These are phyloP conservation scores for Morpho achilles DNA, from an alignment of 2,888 invertebrate species.

Conservation along the genomic window DNA sequence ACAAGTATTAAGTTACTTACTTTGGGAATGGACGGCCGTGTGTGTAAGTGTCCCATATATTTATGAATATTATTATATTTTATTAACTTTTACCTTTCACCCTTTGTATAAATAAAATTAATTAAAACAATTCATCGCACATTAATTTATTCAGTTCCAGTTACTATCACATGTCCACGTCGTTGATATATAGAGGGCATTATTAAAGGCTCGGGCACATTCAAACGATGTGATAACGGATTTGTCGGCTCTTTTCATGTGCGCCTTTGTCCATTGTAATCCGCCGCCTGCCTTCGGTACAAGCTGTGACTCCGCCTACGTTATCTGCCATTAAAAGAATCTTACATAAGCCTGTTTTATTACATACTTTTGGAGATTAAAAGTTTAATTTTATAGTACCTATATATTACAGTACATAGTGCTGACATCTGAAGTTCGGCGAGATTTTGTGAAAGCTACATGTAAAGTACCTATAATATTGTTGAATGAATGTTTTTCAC, in stretches of 20 bases:
- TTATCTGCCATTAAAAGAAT: constrained; percentile 22
- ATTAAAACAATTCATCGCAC: constrained; percentile 13
- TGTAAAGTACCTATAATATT: too few species aligned
- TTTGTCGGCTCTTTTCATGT: constrained; percentile 73
- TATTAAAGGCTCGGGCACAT: constrained; percentile 61
- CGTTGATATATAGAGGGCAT: constrained; percentile 66
- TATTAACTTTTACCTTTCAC: neutral
- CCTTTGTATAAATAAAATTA: constrained; percentile 2
- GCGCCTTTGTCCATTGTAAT: constrained; percentile 68
- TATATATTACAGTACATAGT: neutral
- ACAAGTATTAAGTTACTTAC: too few species aligned
- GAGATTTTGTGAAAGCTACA: too few species aligned
- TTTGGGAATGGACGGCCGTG: too few species aligned
- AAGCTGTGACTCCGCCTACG: constrained; percentile 37
- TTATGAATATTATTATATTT: too few species aligned
- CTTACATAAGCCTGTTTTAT: constrained; percentile 10
- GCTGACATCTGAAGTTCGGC: neutral
- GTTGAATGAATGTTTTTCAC: too few species aligned
- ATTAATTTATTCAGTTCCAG: constrained; percentile 18
- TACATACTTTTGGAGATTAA: constrained; percentile 3
- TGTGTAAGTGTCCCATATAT: too few species aligned
- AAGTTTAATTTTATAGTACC: constrained; percentile 2
- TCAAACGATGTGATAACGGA: constrained; percentile 66
- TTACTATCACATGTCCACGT: constrained; percentile 42
- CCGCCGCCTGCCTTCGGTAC: constrained; percentile 46